Evolutionary conservation across 2,113 vertebrate genomes (phyloP).

Genomic region (Dolichallabes microphthalmus): DNA sequence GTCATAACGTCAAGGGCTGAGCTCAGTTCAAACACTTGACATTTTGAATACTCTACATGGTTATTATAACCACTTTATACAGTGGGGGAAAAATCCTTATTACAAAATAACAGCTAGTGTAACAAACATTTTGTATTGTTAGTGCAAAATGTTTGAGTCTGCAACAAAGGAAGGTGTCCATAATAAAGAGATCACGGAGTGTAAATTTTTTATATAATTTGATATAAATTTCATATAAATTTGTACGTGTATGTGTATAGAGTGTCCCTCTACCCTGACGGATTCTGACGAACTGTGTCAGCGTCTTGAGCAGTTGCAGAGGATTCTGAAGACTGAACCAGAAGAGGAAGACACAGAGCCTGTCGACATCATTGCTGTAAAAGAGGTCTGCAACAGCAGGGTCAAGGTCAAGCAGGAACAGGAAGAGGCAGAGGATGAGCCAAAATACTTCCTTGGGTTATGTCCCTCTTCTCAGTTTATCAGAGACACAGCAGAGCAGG

Average conservation of each 20-base stretch:
- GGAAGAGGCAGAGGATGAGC: slow-evolving; percentile 82
- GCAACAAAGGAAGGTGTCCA: neutral
- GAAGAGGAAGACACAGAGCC: slow-evolving; percentile 81
- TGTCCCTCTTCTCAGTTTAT: slow-evolving; percentile 83
- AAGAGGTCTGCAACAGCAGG: slow-evolving; percentile 76
- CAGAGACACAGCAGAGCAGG: slow-evolving; percentile 86
- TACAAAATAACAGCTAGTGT: neutral
- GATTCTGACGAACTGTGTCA: slow-evolving; percentile 81
- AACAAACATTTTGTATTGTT: neutral
- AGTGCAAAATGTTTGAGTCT: neutral
- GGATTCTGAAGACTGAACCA: slow-evolving; percentile 86
- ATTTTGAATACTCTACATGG: neutral
- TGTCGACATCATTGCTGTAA: slow-evolving; percentile 83
- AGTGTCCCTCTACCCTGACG: slow-evolving; percentile 85
- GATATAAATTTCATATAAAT: too few relatives aligned
- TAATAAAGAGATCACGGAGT: neutral
- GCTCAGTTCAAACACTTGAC: neutral
- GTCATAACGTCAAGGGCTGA: neutral
- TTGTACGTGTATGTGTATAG: slow-evolving; percentile 61
- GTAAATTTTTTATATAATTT: too few relatives aligned
- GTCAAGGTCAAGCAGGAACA: slow-evolving; percentile 88
- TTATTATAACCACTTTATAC: neutral
- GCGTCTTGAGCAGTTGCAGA: slow-evolving; percentile 89
- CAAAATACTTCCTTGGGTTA: slow-evolving; percentile 84
- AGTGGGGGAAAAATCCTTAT: neutral